Evolutionary conservation across 2,113 vertebrate species (phyloP), one percentile per base, ranked within the genome.

Genomic region (Rhadina sibilatrix): DNA sequence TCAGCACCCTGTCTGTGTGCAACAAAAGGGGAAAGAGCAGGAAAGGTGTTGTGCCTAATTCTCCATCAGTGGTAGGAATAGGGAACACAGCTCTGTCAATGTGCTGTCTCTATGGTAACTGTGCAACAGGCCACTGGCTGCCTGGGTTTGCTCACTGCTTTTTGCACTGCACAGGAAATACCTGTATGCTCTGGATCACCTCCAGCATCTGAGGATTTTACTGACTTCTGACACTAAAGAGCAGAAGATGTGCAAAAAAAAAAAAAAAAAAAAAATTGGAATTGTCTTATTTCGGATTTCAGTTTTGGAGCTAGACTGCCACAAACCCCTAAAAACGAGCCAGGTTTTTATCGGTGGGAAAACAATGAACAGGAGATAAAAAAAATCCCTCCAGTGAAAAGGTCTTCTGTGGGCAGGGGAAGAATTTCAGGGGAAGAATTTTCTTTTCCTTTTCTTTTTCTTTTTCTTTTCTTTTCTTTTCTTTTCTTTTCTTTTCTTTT

Each of bases 81-180:
- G 68, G 46, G n/a, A 64, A n/a, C 76, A 7, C 5, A 37, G 12
- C 22, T 42, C n/a, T n/a, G 86, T 35, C 52, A 31, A 64, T 27
- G 33, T 31, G 25, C 83, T 38, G 65, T 92, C 83, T 92, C 93
- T 22, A 78, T 92, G 79, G 95, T 53, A 93, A 96, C 94, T 15
- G 15, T 31, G 46, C 40, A 68, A n/a, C 57, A 37, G 66, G 44
- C 64, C 46, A 33, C 53, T 57, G 47, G 3, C 42, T 28, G 17
- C 22, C 0, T 3, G 6, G 12, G 18, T 52, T 52, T n/a, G 38
- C 42, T 72, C 44, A 11, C 61, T 87, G 81, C 47, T 76, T 37
- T 47, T 28, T 50, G 65, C 40, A 31, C 27, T 50, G 40, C 71
- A 37, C 42, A 38, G 69, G 21, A 77, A 70, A 71, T 7, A 17